Evolutionary conservation across 2,797 vertebrate species (phyloP).

Genomic region (Pangasius macronema): DNA sequence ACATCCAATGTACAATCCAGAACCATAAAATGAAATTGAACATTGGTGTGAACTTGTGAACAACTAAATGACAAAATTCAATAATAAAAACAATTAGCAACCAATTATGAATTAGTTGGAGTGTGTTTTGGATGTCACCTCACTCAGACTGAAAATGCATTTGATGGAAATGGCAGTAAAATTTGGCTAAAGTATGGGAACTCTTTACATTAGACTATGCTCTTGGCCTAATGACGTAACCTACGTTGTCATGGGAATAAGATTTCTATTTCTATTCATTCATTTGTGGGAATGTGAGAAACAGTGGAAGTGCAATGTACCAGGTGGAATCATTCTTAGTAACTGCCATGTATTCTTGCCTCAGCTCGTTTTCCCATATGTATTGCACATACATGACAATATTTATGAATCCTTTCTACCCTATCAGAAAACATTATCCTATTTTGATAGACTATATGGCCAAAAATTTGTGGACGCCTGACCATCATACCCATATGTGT

Average conservation of each 20-base stretch:
- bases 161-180: neutral
- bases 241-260: neutral
- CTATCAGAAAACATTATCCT: neutral
- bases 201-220: neutral
- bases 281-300: neutral
- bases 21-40: neutral
- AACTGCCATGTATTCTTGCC: neutral
- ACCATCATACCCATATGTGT: too few relatives aligned
- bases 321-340: neutral
- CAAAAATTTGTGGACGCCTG: too few relatives aligned
- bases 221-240: neutral
- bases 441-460: neutral
- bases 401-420: neutral
- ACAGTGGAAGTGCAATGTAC: neutral
- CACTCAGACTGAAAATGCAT: neutral
- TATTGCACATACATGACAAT: neutral
- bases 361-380: neutral
- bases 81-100: neutral
- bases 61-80: neutral
- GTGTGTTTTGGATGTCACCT: neutral
- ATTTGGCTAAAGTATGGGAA: neutral
- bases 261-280: neutral
- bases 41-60: neutral
- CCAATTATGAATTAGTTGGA: neutral
- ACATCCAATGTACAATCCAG: neutral